Percentiles rank a stretch among this genome's conserved stretches.
Conservation (phyloP, 2,888 invertebrate genomes). For the Pycnomerus fuliginosus region DNA sequence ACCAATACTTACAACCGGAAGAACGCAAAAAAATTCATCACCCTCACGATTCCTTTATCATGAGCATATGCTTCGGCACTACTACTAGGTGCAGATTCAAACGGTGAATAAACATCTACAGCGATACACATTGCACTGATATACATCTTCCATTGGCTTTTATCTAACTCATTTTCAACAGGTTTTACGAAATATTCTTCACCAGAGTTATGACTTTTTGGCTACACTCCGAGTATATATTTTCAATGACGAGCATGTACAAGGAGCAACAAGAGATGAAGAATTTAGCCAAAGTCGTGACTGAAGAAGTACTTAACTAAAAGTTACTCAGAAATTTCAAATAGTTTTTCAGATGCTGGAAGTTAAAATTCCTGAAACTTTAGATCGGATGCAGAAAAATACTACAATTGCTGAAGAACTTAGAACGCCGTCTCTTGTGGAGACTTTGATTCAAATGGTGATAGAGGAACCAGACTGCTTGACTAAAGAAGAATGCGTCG, state of each 20-base stretch:
- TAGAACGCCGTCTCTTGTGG: conserved; percentile 7
- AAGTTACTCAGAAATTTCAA: neutral
- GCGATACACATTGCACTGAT: too few relatives aligned
- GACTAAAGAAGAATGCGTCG: conserved; percentile 2
- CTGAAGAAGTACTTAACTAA: conserved; percentile 3
- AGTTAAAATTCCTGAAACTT: conserved; percentile 5
- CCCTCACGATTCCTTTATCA: too few relatives aligned
- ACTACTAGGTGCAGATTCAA: too few relatives aligned
- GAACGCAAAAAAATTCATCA: too few relatives aligned
- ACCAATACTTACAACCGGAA: too few relatives aligned
- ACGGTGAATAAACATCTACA: too few relatives aligned
- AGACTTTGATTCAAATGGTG: conserved; percentile 7
- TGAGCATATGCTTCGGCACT: too few relatives aligned
- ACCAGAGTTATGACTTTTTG: conserved; percentile 25
- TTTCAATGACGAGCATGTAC: conserved; percentile 16
- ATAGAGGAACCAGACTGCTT: conserved; percentile 5
- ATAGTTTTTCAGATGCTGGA: conserved; percentile 1
- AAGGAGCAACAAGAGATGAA: conserved; percentile 24
- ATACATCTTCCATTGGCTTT: too few relatives aligned
- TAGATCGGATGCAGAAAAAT: conserved; percentile 2
- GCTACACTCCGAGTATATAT: conserved; percentile 25
- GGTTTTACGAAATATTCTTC: conserved; percentile 29
- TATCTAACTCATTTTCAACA: too few relatives aligned
- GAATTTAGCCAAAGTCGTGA: conserved; percentile 1
- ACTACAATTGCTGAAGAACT: neutral